phyloP scores from a whole-genome alignment of 2,888 invertebrate genomes.

The Eumerus sabulonum region DNA sequence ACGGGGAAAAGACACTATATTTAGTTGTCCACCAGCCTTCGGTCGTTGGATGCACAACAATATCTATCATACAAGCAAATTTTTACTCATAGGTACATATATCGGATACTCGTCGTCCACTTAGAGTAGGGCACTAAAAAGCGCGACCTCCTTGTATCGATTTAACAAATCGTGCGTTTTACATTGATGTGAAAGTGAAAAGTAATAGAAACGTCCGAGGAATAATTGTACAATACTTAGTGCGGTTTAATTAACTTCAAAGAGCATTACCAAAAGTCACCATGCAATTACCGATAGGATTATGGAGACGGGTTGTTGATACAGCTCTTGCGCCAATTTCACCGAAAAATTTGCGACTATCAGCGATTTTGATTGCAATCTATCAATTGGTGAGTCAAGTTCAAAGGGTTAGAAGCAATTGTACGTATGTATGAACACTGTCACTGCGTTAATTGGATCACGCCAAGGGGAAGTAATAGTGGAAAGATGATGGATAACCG shows the following conservation, averaged over 20 bases:
- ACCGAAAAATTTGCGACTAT: constrained; percentile 77
- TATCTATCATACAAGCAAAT: no score
- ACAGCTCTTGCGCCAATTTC: constrained; percentile 74
- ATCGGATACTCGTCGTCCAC: no score
- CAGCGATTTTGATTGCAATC: constrained; percentile 77
- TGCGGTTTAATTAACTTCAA: constrained; percentile 22
- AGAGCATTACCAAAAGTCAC: constrained; percentile 3
- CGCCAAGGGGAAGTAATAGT: constrained; percentile 11
- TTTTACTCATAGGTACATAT: no score
- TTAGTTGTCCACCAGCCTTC: constrained; percentile 54
- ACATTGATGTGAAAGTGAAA: constrained; percentile 61
- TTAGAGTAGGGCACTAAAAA: neutral
- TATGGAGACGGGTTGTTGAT: constrained; percentile 71
- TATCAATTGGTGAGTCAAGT: constrained; percentile 77
- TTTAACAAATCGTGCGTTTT: constrained; percentile 50
- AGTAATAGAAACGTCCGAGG: constrained; percentile 6
- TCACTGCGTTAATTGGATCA: constrained; percentile 14
- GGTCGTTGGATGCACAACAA: constrained; percentile 28
- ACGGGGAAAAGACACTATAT: constrained; percentile 8
- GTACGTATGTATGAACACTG: neutral
- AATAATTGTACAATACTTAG: constrained; percentile 10
- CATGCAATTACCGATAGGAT: constrained; percentile 67
- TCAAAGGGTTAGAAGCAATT: neutral
- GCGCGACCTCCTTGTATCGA: constrained; percentile 53
- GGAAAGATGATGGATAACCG: constrained; percentile 12